Conservation (phyloP, 2,888 invertebrate species). For the Anagyrus pseudococci region DNA sequence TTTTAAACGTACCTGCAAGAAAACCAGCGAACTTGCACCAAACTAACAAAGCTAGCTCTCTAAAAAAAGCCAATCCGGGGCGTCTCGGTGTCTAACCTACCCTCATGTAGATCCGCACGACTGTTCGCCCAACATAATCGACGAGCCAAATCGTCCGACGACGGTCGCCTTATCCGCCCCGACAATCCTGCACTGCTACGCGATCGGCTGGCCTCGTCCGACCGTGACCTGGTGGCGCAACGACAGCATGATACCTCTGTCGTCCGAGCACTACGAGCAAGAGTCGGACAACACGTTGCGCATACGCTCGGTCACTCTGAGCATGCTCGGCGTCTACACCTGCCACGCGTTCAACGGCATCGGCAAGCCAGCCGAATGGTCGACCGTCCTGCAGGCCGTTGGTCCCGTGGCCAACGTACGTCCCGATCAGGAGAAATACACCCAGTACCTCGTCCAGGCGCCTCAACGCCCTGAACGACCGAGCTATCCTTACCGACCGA, state of each 20-base stretch:
- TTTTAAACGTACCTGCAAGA: no score
- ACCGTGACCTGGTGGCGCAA: constrained; percentile 86
- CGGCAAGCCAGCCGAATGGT: constrained; percentile 79
- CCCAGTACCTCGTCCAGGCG: constrained; percentile 69
- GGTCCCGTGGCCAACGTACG: constrained; percentile 71
- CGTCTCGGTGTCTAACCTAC: not conserved
- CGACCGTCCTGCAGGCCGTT: constrained; percentile 74
- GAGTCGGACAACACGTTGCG: constrained; percentile 76
- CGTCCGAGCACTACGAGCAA: constrained; percentile 74
- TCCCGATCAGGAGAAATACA: constrained; percentile 67
- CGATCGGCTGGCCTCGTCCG: constrained; percentile 82
- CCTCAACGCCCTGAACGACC: constrained; percentile 58
- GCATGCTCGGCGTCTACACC: constrained; percentile 83
- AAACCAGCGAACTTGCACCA: no score
- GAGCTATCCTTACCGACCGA: constrained; percentile 54
- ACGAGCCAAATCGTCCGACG: constrained; percentile 70
- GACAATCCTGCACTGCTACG: constrained; percentile 78
- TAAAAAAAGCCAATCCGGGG: no score
- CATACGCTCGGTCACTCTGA: constrained; percentile 74
- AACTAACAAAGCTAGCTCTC: no score
- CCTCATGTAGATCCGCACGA: constrained; percentile 66
- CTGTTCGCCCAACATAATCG: constrained; percentile 71
- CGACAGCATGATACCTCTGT: constrained; percentile 75
- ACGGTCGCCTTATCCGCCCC: constrained; percentile 76
- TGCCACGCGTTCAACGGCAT: constrained; percentile 89